A percentile compares a stretch with the other conserved stretches of the same genome.
Evolutionary conservation across 2,113 vertebrate species (phyloP).

Genomic region (Centropus unirufus): DNA sequence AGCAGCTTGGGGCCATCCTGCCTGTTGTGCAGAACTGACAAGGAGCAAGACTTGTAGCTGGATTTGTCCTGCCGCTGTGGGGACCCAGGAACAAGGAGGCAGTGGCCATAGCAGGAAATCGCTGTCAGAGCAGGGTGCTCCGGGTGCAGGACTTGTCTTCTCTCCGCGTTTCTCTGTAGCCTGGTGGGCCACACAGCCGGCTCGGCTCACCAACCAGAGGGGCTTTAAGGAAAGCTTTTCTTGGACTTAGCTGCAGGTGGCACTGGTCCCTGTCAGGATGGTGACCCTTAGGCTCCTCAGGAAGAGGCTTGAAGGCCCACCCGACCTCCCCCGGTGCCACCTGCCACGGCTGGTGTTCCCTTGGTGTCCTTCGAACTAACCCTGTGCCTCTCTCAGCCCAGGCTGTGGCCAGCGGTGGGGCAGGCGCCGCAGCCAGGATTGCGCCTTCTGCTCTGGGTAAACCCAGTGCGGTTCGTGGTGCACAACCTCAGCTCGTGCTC

Average conservation of each 20-base stretch:
- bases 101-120: not conserved
- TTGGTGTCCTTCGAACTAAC: not conserved
- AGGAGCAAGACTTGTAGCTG: fast-evolving
- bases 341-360: not conserved
- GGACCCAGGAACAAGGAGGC: not conserved
- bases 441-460: not conserved
- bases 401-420: not conserved
- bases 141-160: not conserved
- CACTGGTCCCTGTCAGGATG: not conserved
- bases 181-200: not conserved
- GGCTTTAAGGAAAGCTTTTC: not conserved
- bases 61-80: not conserved
- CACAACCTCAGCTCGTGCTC: not conserved
- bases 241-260: not conserved
- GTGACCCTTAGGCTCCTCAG: not conserved
- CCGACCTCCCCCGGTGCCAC: no score
- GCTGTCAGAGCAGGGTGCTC: fast-evolving
- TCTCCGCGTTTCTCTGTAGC: not conserved
- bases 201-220: not conserved
- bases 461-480: not conserved
- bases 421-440: not conserved
- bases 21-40: not conserved
- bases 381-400: not conserved
- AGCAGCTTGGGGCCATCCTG: not conserved
- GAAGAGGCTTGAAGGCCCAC: not conserved